phyloP scores from a whole-genome alignment of 2,113 vertebrate genomes.

The Petromus typicus region DNA sequence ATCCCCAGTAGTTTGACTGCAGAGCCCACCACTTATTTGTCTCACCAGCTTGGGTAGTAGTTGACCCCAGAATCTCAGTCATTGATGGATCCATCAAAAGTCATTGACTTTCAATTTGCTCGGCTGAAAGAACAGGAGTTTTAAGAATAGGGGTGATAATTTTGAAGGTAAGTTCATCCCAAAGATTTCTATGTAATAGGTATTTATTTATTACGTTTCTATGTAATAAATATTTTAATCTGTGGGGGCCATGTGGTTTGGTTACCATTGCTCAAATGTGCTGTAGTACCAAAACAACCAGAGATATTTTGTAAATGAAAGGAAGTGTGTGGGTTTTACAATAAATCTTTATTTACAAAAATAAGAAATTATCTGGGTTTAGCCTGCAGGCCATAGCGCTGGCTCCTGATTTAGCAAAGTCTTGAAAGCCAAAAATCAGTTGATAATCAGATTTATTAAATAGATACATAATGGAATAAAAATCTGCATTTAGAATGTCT shows the following conservation, averaged over 20 bases:
- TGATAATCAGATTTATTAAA: constrained; percentile 31
- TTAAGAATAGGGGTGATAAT: not conserved
- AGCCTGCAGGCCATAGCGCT: not conserved
- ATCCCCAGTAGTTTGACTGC: not conserved
- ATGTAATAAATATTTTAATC: constrained; percentile 1
- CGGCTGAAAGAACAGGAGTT: not conserved
- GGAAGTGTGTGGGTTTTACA: not conserved
- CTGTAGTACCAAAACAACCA: constrained; percentile 22
- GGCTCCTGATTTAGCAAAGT: constrained; percentile 18
- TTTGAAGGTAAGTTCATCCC: not conserved
- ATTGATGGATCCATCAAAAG: not conserved
- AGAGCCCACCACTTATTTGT: not conserved
- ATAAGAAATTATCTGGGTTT: constrained; percentile 7
- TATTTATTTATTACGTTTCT: too few species aligned
- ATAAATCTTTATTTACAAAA: constrained; percentile 54
- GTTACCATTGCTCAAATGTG: not conserved
- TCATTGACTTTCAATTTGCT: not conserved
- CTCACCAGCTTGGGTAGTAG: not conserved
- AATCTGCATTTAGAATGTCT: constrained; percentile 37
- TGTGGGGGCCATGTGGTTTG: not conserved
- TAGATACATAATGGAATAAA: constrained; percentile 6
- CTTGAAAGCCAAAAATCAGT: constrained; percentile 30
- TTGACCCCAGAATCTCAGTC: constrained; percentile 1
- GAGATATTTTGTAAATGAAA: constrained; percentile 45
- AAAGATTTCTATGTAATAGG: too few species aligned